A percentile compares a stretch with the other conserved stretches of the same genome.
Conservation (phyloP, 2,113 vertebrate genomes). For the Anguilla japonica region DNA sequence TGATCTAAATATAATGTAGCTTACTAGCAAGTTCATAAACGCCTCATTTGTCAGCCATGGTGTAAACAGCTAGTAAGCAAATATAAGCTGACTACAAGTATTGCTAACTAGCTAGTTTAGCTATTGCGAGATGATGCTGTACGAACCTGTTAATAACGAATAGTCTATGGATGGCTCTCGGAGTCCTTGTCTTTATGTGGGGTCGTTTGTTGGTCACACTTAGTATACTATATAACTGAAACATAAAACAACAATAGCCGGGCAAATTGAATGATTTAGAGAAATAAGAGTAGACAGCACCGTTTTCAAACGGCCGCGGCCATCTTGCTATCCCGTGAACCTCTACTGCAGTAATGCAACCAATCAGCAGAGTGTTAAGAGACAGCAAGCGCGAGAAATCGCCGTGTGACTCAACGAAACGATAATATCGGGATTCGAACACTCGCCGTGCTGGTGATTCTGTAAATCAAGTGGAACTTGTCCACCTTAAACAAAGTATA, state of each 20-base stretch:
- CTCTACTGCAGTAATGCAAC: constrained; percentile 55
- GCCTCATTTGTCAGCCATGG: background rate
- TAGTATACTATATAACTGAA: constrained; percentile 14
- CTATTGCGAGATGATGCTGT: background rate
- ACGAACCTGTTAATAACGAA: constrained; percentile 73
- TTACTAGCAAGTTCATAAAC: background rate
- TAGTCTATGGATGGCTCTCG: constrained; percentile 62
- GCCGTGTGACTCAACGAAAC: background rate
- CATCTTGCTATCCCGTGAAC: constrained; percentile 82
- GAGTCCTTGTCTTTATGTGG: constrained; percentile 57
- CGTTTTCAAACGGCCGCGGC: constrained; percentile 79
- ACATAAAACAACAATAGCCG: constrained; percentile 41
- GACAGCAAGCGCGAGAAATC: background rate
- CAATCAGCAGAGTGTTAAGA: constrained; percentile 56
- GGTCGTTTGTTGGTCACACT: constrained; percentile 17
- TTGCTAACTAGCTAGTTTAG: background rate
- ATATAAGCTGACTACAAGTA: background rate
- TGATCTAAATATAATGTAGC: background rate
- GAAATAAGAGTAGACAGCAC: constrained; percentile 10
- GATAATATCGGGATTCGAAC: too few relatives aligned
- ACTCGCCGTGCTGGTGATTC: too few relatives aligned
- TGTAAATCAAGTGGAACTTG: too few relatives aligned
- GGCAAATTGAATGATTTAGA: constrained; percentile 17
- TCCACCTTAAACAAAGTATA: too few relatives aligned
- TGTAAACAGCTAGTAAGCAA: background rate